phyloP scores from a whole-genome alignment of 2,797 vertebrate species.

The Spinus olivaceus region DNA sequence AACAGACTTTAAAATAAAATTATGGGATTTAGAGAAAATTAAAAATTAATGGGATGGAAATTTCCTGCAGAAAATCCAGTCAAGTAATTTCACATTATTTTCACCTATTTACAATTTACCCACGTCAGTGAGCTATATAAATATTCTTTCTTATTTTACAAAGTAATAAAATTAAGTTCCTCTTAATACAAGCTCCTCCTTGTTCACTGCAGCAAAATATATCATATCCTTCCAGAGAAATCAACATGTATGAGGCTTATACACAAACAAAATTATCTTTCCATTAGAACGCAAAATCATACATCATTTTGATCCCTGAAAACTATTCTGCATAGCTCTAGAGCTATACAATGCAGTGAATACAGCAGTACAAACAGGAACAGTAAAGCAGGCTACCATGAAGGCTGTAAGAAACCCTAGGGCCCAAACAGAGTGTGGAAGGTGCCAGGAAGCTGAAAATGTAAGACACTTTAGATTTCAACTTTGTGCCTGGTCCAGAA shows the following conservation, averaged over 20 bases:
- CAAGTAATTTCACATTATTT: neutral
- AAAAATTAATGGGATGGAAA: neutral
- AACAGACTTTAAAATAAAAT: neutral
- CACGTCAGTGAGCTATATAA: neutral
- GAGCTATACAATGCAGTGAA: neutral
- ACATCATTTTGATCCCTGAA: neutral
- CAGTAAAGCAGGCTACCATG: neutral
- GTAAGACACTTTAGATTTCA: neutral
- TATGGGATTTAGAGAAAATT: neutral
- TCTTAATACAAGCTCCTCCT: neutral
- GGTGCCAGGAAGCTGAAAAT: neutral
- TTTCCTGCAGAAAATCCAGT: neutral
- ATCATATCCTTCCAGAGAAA: neutral
- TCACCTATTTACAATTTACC: neutral
- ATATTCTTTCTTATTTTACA: neutral
- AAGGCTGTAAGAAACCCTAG: neutral
- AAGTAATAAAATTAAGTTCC: neutral
- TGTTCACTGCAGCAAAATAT: neutral
- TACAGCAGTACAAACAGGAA: neutral
- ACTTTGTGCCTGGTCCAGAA: neutral
- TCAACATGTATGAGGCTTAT: neutral
- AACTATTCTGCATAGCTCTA: neutral
- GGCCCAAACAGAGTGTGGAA: neutral
- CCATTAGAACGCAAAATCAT: neutral
- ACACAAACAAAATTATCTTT: neutral